Evolutionary conservation across 2,888 invertebrate genomes (phyloP).

Genomic region (Spialia ferax): DNA sequence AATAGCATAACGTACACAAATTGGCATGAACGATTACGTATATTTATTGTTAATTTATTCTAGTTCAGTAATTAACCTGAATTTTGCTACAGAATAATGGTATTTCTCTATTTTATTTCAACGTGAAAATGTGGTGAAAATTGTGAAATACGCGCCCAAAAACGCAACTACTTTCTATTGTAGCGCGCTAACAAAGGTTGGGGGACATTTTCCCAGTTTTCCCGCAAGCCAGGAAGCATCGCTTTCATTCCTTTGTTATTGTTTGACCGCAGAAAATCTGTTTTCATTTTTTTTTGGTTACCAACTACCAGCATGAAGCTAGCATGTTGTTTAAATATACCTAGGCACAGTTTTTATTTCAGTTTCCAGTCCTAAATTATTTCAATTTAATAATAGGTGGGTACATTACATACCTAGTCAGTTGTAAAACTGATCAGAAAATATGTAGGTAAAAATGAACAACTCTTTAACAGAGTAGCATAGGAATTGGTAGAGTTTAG

Average conservation of each 20-base stretch:
- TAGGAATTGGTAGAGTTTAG: too few relatives aligned
- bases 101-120: neutral
- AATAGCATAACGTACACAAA: neutral
- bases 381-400: too few relatives aligned
- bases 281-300: neutral
- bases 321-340: too few relatives aligned
- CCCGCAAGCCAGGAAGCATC: constrained; percentile 8
- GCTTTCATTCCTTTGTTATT: constrained; percentile 20
- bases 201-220: constrained; percentile 11
- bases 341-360: neutral
- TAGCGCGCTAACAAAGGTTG: neutral
- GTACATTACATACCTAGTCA: too few relatives aligned
- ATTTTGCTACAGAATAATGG: neutral
- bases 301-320: too few relatives aligned
- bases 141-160: neutral
- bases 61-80: neutral
- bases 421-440: too few relatives aligned
- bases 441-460: too few relatives aligned
- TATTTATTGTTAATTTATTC: neutral
- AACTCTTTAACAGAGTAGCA: too few relatives aligned
- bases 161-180: constrained; percentile 15
- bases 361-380: too few relatives aligned
- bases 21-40: neutral
- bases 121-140: too few relatives aligned
- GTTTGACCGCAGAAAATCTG: constrained; percentile 11